Conservation (phyloP, 2,797 vertebrate species). For the Ciconia nigra region DNA sequence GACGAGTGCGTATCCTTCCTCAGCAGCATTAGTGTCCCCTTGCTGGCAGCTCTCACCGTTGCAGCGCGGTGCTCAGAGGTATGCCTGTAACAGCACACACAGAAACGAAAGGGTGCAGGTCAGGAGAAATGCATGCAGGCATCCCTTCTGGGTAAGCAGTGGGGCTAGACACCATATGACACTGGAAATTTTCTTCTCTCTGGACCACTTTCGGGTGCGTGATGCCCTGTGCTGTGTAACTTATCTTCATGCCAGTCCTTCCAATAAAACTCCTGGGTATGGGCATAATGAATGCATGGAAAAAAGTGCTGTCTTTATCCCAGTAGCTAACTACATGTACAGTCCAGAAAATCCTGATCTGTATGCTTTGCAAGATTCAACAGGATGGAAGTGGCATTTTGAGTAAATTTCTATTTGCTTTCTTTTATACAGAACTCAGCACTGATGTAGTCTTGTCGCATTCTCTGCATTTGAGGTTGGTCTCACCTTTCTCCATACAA, state of each 20-base stretch:
- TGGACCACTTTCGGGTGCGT: background rate
- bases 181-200: background rate
- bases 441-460: background rate
- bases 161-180: background rate
- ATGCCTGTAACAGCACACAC: background rate
- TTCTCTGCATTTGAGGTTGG: background rate
- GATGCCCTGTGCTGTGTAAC: background rate
- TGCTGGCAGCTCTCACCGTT: background rate
- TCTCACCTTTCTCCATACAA: background rate
- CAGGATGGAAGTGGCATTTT: background rate
- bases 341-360: background rate
- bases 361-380: background rate
- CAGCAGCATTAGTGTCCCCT: background rate
- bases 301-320: background rate
- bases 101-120: background rate
- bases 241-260: background rate
- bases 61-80: fast-evolving
- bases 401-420: background rate
- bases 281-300: background rate
- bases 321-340: background rate
- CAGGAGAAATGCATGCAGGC: background rate
- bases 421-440: background rate
- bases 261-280: background rate
- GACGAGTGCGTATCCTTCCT: fast-evolving
- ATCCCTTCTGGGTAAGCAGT: background rate